Conservation (phyloP, 2,888 invertebrate genomes). For the Phalera bucephala region DNA sequence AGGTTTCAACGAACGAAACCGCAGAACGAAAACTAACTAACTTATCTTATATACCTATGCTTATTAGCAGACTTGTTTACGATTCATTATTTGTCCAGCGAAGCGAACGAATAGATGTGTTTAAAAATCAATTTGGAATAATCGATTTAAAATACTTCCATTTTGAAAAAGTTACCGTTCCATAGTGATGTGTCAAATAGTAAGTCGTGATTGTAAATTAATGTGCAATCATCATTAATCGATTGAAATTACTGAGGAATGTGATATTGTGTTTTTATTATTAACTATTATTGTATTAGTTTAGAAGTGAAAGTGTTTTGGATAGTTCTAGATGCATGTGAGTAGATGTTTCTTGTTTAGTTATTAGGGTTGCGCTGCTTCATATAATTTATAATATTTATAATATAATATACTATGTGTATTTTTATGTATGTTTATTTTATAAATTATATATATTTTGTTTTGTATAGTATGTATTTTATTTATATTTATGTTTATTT, state of each 20-base stretch:
- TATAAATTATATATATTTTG: too few species aligned
- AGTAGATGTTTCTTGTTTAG: neutral
- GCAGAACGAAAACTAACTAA: slow-evolving; percentile 3
- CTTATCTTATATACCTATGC: neutral
- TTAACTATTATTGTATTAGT: neutral
- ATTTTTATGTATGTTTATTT: too few species aligned
- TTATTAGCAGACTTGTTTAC: slow-evolving; percentile 17
- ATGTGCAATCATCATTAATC: too few species aligned
- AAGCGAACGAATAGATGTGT: slow-evolving; percentile 14
- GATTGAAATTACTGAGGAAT: too few species aligned
- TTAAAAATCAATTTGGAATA: slow-evolving; percentile 2
- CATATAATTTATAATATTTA: too few species aligned
- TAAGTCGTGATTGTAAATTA: neutral
- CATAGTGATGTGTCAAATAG: slow-evolving; percentile 3
- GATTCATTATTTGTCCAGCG: slow-evolving; percentile 10
- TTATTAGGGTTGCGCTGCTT: neutral
- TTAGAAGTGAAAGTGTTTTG: neutral
- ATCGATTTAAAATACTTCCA: neutral
- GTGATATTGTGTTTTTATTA: too few species aligned
- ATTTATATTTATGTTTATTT: too few species aligned
- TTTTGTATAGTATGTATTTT: too few species aligned
- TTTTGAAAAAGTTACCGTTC: neutral
- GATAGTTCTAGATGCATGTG: neutral
- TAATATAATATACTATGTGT: too few species aligned
- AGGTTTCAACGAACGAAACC: neutral